These are phyloP conservation scores for Glaucidium brasilianum DNA, from an alignment of 2,113 vertebrate species.

Conservation along the genomic window DNA sequence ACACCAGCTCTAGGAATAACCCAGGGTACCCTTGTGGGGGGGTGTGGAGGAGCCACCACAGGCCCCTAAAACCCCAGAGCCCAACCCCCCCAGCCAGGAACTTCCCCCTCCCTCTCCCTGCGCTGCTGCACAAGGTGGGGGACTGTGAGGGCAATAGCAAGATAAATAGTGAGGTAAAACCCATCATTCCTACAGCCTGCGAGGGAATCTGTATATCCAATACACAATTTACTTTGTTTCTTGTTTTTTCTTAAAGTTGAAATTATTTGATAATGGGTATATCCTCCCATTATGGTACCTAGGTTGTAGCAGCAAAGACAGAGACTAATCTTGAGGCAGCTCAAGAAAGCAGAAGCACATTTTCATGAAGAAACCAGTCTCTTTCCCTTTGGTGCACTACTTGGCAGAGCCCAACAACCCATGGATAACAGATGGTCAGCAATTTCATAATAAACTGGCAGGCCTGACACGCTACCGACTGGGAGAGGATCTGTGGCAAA, in stretches of 20 bases:
- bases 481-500: background rate
- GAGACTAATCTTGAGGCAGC: background rate
- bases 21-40: accelerated
- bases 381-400: background rate
- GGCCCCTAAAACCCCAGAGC: background rate
- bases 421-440: slow-evolving; percentile 21
- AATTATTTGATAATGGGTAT: too few relatives aligned
- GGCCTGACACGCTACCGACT: background rate
- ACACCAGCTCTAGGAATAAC: background rate
- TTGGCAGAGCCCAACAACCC: background rate
- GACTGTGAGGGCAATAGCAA: too few relatives aligned
- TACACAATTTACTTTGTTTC: background rate
- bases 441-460: background rate
- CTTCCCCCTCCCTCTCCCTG: background rate
- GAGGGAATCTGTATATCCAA: background rate
- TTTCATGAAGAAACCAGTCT: background rate
- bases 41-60: background rate
- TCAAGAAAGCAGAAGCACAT: background rate
- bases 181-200: background rate
- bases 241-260: background rate
- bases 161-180: too few relatives aligned
- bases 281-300: background rate
- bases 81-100: background rate
- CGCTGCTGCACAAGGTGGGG: background rate
- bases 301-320: background rate